Conservation (phyloP, 2,113 vertebrate genomes). For the Phyllopteryx taeniolatus region DNA sequence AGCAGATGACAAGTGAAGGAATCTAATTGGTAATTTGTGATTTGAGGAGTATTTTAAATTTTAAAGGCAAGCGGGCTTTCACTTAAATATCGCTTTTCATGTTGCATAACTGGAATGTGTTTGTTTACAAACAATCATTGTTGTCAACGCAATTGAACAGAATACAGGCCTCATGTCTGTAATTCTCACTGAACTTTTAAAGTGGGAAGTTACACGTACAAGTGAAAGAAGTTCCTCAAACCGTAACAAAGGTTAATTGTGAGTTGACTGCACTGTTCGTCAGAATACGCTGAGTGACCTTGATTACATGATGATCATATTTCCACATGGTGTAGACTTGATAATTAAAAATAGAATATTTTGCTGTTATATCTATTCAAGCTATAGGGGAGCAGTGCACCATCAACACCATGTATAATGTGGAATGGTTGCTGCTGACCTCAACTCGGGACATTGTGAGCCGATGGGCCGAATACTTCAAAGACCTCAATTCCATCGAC, state of each 20-base stretch:
- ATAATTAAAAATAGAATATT: background rate
- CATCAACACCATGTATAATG: no score
- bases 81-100: no score
- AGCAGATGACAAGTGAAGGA: no score
- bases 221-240: background rate
- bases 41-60: no score
- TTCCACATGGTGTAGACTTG: background rate
- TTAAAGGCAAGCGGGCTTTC: no score
- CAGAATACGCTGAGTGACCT: background rate
- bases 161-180: background rate
- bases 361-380: background rate
- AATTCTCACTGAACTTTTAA: background rate
- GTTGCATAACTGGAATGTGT: no score
- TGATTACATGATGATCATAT: background rate
- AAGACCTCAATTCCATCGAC: no score
- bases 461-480: no score
- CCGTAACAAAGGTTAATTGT: background rate
- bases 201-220: background rate
- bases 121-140: background rate
- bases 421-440: no score
- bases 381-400: no score
- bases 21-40: no score
- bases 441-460: no score
- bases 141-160: background rate
- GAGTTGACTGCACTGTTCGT: background rate